A percentile compares a stretch with the other conserved stretches of the same genome.
These are phyloP conservation scores for Hephaestus fuliginosus DNA, from an alignment of 2,797 vertebrate species.

Conservation along the genomic window DNA sequence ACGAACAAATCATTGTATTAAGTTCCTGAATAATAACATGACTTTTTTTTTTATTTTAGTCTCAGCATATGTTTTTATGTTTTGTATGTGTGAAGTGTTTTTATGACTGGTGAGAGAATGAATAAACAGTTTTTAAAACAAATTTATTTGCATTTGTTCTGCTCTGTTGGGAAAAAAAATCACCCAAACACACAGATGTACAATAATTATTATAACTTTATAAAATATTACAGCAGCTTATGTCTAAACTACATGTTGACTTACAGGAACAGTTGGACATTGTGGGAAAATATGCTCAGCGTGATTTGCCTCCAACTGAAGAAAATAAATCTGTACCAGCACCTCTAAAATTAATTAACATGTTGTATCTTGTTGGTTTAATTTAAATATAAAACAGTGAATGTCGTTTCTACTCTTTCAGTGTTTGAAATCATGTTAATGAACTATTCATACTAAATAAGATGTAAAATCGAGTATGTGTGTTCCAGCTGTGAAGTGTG, in stretches of 20 bases:
- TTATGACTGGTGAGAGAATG: slow-evolving; percentile 44
- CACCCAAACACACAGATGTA: not conserved
- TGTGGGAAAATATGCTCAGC: not conserved
- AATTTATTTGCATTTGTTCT: not conserved
- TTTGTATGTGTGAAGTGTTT: slow-evolving; percentile 52
- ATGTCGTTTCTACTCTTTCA: too few relatives aligned
- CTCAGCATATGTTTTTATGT: slow-evolving; percentile 47
- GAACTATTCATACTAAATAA: too few relatives aligned
- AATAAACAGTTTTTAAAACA: slow-evolving; percentile 69
- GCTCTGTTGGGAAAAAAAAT: not conserved
- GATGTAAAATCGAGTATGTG: too few relatives aligned
- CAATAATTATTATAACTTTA: slow-evolving; percentile 8
- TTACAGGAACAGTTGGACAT: not conserved
- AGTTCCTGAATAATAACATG: slow-evolving; percentile 8
- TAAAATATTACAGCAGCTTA: slow-evolving; percentile 9
- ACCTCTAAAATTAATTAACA: not conserved
- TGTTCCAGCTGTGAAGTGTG: too few relatives aligned
- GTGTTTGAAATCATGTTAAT: too few relatives aligned
- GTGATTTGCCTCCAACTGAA: too few relatives aligned
- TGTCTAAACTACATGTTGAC: not conserved
- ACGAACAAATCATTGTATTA: slow-evolving; percentile 40
- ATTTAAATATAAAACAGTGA: too few relatives aligned
- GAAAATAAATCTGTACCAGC: not conserved
- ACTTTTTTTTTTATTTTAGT: slow-evolving; percentile 17
- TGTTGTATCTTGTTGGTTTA: not conserved